Percentiles rank a stretch among this genome's conserved stretches.
phyloP scores from a whole-genome alignment of 2,113 vertebrate species.

The Pteronura brasiliensis region DNA sequence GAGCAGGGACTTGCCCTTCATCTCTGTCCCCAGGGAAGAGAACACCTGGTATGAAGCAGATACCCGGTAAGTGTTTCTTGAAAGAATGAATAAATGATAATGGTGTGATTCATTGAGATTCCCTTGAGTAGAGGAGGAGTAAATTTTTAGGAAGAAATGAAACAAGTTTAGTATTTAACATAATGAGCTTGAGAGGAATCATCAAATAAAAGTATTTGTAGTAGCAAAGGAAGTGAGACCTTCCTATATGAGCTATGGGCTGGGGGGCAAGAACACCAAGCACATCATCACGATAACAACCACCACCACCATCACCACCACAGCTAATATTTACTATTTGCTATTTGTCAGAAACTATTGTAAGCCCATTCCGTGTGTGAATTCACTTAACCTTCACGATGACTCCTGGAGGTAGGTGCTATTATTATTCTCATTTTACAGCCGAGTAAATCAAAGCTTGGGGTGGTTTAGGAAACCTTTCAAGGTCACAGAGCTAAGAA shows the following conservation, averaged over 20 bases:
- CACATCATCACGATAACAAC: not conserved
- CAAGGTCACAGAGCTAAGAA: not conserved
- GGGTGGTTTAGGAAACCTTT: not conserved
- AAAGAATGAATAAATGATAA: not conserved
- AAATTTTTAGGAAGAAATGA: not conserved
- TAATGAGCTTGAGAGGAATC: not conserved
- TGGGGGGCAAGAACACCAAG: not conserved
- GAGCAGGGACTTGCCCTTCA: not conserved
- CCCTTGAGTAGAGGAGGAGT: not conserved
- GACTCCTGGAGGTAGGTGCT: not conserved
- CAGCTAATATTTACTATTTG: not conserved
- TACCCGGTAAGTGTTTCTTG: not conserved
- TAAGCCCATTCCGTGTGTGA: not conserved
- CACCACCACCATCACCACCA: not conserved
- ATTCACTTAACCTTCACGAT: not conserved
- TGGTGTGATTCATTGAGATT: not conserved
- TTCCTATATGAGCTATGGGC: not conserved
- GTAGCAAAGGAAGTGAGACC: not conserved
- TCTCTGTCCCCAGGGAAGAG: not conserved
- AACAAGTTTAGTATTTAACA: not conserved
- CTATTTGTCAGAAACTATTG: not conserved
- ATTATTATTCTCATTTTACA: not conserved
- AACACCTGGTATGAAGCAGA: not conserved
- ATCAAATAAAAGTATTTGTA: not conserved
- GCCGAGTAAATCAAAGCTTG: not conserved